Evolutionary conservation across 2,113 vertebrate genomes (phyloP).

Genomic region (Scophthalmus maximus): DNA sequence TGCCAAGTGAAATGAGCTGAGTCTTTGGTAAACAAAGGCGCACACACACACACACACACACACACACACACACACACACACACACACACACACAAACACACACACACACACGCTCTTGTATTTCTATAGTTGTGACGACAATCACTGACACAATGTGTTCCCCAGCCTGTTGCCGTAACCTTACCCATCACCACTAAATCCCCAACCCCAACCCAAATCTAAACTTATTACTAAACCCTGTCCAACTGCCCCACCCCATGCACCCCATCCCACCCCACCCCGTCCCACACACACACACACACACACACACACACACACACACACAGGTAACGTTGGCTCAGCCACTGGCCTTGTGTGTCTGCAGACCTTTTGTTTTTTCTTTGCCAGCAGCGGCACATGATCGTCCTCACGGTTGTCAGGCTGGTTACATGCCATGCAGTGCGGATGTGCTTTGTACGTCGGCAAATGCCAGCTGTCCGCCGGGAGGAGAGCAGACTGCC

Average conservation of each 20-base stretch:
- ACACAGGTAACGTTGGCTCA: slow-evolving; percentile 41
- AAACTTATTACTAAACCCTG: neutral
- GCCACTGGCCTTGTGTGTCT: slow-evolving; percentile 29
- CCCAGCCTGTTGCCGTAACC: neutral
- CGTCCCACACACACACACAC: no score
- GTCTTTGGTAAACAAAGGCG: slow-evolving; percentile 48
- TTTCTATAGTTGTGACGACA: neutral
- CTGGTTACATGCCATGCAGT: slow-evolving; percentile 42
- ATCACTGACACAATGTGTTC: neutral
- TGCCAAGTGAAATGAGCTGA: slow-evolving; percentile 72
- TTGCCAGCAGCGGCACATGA: slow-evolving; percentile 24
- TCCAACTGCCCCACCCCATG: no score
- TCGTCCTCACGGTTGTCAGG: slow-evolving; percentile 24
- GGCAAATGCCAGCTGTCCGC: slow-evolving; percentile 35
- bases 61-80: slow-evolving; percentile 23
- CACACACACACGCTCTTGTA: slow-evolving; percentile 7
- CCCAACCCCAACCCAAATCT: neutral
- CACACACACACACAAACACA: slow-evolving; percentile 44
- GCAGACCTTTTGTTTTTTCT: slow-evolving; percentile 56
- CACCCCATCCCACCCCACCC: no score
- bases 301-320: no score
- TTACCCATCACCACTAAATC: neutral
- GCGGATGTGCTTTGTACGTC: slow-evolving; percentile 31
- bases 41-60: slow-evolving; percentile 27
- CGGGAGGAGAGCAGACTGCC: slow-evolving; percentile 57